These are phyloP conservation scores for Caenorhabditis plicata DNA, from an alignment of 2,888 invertebrate species.

Conservation along the genomic window DNA sequence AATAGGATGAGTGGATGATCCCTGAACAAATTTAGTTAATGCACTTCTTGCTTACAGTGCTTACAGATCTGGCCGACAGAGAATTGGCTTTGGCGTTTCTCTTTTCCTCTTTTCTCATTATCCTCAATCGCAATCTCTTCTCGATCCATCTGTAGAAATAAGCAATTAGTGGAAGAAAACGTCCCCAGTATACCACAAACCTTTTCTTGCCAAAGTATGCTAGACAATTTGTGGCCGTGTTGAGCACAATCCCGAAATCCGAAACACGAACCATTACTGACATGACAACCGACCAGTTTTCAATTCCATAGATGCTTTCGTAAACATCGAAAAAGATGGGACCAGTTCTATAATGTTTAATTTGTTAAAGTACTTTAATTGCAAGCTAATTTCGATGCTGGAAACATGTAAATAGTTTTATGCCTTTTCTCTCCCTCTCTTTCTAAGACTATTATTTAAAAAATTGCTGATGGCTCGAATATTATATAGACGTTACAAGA, in stretches of 20 bases:
- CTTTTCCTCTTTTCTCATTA: conserved; percentile 50
- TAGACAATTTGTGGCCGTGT: conserved; percentile 63
- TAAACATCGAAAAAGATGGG: conserved; percentile 64
- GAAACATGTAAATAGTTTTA: no score
- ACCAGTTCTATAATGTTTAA: conserved; percentile 50
- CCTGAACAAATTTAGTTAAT: no score
- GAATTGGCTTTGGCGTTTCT: conserved; percentile 31
- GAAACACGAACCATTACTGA: conserved; percentile 60
- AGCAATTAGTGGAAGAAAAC: neutral
- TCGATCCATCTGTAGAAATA: conserved; percentile 41
- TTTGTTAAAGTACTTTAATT: neutral
- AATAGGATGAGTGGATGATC: no score
- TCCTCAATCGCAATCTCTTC: conserved; percentile 39
- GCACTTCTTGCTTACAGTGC: no score
- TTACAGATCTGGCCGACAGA: conserved; percentile 5
- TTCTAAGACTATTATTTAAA: no score
- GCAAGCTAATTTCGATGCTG: no score
- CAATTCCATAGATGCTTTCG: conserved; percentile 60
- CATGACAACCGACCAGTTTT: conserved; percentile 56
- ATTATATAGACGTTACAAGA: no score
- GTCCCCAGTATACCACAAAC: neutral
- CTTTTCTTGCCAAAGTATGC: conserved; percentile 60
- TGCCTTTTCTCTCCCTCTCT: no score
- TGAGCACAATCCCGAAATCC: conserved; percentile 61
- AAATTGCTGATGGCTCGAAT: no score